A percentile compares a stretch with the other conserved stretches of the same genome.
Conservation (phyloP, 2,888 invertebrate species). For the Cinara cedri region DNA sequence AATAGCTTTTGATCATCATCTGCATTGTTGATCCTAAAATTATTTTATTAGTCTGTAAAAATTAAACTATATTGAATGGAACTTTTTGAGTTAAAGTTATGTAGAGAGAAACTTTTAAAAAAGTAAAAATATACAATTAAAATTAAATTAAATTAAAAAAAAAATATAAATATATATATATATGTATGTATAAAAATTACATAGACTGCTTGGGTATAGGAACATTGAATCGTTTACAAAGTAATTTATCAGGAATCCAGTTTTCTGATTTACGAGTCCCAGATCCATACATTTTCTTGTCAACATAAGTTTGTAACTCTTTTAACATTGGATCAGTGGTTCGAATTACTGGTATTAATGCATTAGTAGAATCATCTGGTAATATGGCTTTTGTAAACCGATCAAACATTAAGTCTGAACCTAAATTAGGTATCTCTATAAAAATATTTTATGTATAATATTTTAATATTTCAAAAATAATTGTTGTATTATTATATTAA, state of each 20-base stretch:
- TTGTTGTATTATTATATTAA: not conserved
- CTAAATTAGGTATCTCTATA: conserved; percentile 11
- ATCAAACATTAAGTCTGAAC: conserved; percentile 63
- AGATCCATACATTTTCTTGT: conserved; percentile 77
- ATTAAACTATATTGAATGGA: too few species aligned
- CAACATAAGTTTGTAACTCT: conserved; percentile 69
- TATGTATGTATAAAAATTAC: conserved; percentile 15
- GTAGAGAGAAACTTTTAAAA: too few species aligned
- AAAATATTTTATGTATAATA: not conserved
- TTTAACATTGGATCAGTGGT: conserved; percentile 34
- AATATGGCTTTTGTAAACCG: conserved; percentile 71
- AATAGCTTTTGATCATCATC: conserved; percentile 50
- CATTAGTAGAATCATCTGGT: conserved; percentile 64
- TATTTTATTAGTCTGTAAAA: not conserved
- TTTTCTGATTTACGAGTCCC: conserved; percentile 71
- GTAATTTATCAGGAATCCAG: conserved; percentile 83
- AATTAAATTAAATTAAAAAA: too few species aligned
- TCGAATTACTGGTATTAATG: conserved; percentile 61
- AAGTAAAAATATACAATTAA: too few species aligned
- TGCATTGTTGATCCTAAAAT: conserved; percentile 21
- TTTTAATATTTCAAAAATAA: not conserved
- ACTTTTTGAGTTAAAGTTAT: too few species aligned
- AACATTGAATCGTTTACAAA: conserved; percentile 93
- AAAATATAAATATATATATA: too few species aligned
- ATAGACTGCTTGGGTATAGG: conserved; percentile 71